Evolutionary conservation across 1,140 invertebrate species (phyloP).

Genomic region (Ips typographus): DNA sequence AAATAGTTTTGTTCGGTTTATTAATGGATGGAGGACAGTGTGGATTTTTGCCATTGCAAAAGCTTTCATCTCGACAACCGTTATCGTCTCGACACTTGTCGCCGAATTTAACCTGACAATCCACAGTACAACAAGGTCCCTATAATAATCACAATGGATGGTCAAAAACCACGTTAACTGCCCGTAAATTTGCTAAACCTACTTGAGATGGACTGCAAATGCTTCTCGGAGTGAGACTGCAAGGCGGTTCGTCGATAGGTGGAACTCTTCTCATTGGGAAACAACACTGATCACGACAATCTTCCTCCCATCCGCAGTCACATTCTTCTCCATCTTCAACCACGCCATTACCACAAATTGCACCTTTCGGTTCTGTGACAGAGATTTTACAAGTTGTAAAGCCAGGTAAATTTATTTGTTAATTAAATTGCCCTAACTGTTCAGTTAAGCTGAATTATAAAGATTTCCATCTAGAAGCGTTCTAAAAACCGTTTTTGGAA

Average conservation of each 20-base stretch:
- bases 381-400: not conserved
- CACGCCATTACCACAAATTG: slow-evolving; percentile 96
- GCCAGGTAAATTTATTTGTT: not conserved
- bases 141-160: slow-evolving; percentile 54
- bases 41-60: slow-evolving; percentile 82
- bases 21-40: slow-evolving; percentile 88
- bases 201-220: slow-evolving; percentile 80
- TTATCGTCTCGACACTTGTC: slow-evolving; percentile 93
- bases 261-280: slow-evolving; percentile 83
- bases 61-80: slow-evolving; percentile 87
- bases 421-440: not conserved
- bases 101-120: slow-evolving; percentile 81
- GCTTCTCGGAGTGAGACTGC: slow-evolving; percentile 75
- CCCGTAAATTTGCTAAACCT: not conserved
- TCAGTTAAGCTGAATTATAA: too few species aligned
- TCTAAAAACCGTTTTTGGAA: too few species aligned
- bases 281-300: slow-evolving; percentile 92
- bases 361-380: slow-evolving; percentile 75
- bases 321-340: slow-evolving; percentile 96
- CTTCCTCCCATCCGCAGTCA: slow-evolving; percentile 97
- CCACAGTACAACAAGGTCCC: slow-evolving; percentile 92
- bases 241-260: slow-evolving; percentile 73
- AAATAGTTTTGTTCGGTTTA: slow-evolving; percentile 92
- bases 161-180: not conserved
- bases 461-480: too few species aligned